Evolutionary conservation across 2,113 vertebrate genomes (phyloP).

Genomic region (Coturnix japonica): DNA sequence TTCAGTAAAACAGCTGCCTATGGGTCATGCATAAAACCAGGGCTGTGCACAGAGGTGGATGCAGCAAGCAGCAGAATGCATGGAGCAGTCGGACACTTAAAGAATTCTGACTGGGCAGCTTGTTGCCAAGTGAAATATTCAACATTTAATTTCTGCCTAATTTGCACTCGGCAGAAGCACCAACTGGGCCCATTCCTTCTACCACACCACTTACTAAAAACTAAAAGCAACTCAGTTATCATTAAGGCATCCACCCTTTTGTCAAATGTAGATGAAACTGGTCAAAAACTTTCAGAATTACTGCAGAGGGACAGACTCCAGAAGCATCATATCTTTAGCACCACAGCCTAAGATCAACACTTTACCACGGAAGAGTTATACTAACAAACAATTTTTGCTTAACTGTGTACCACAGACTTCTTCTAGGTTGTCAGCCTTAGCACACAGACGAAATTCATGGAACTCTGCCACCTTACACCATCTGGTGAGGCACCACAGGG

Average conservation of each 20-base stretch:
- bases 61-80: accelerated
- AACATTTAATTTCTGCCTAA: not conserved
- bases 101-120: not conserved
- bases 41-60: not conserved
- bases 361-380: not conserved
- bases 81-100: not conserved
- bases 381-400: not conserved
- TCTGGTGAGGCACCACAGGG: not conserved
- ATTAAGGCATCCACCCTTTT: not conserved
- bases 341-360: not conserved
- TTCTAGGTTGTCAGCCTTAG: not conserved
- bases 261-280: not conserved
- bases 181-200: not conserved
- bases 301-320: not conserved
- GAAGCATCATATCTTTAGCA: not conserved
- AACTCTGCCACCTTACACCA: not conserved
- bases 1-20: not conserved
- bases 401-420: not conserved
- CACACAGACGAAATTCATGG: not conserved
- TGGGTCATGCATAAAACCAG: not conserved
- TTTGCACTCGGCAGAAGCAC: not conserved
- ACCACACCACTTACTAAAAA: not conserved
- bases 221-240: not conserved
- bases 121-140: not conserved
- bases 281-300: not conserved